Base-by-base conservation (phyloP, 1,140 invertebrate genomes). In the Steinernema feltiae region DNA sequence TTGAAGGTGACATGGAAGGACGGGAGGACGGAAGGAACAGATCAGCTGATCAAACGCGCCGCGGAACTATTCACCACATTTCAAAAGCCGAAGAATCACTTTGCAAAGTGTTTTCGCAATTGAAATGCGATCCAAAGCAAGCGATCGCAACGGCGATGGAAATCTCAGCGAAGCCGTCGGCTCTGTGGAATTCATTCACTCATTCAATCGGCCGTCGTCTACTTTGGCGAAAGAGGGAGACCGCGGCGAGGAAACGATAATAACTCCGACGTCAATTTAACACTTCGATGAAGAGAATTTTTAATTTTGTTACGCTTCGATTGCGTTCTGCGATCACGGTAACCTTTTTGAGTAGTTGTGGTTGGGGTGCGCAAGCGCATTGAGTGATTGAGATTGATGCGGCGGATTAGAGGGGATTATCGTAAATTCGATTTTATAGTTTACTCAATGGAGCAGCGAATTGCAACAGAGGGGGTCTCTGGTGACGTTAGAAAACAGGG, bases 371-470 rank as follows among this genome's bases (percentile, higher is more conserved):
- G 53, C 53, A 21, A 63, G 24, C 18, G 12, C 24, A 15, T 63
- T 63, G 12, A 7, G 12, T 3, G 12, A 17, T 21, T 63, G 53
- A 17, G 53, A 63, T 63, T 63, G 53, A 63, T 63, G 53, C 53
- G 53, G 7, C 53, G 53, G 53, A 63, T 63, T 63, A 27, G 53
- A 21, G 18, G 12, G 53, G 53, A 63, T 63, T 63, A 63, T 63
- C 53, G 53, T 63, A 27, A 63, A 63, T 63, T 63, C 24, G 53
- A 63, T 63, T 63, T 63, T 63, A 63, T 63, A 63, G 53, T 63
- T 63, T 63, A 63, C 53, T 27, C 53, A 63, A 27, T 63, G 24
- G 53, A 21, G 53, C 24, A n/a, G 7, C 2, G 15, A 27, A 63
- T 63, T 63, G 53, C 41, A 7, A n/a, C 41, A n/a, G 7, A 63